These are phyloP conservation scores for Heliangelus exortis DNA, from an alignment of 2,797 vertebrate species.

Conservation along the genomic window DNA sequence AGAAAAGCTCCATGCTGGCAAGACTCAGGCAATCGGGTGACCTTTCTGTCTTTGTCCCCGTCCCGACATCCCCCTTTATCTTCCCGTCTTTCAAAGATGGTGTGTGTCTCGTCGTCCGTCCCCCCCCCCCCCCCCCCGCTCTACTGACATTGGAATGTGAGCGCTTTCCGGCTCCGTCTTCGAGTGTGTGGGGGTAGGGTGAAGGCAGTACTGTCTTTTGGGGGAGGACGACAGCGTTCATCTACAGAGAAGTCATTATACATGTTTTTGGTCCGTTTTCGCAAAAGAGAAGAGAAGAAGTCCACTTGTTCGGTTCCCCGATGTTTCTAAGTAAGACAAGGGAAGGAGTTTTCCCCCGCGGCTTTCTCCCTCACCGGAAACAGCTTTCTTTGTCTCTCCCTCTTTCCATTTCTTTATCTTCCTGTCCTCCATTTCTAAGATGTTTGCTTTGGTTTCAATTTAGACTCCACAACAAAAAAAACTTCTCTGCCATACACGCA, in stretches of 20 bases:
- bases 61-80: constrained; percentile 49
- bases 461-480: constrained; percentile 78
- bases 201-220: not conserved
- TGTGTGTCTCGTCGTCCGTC: too few species aligned
- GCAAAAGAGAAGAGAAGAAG: constrained; percentile 36
- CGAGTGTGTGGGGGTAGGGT: not conserved
- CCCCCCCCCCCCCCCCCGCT: too few species aligned
- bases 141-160: constrained; percentile 71
- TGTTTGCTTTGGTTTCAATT: constrained; percentile 83
- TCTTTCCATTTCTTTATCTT: constrained; percentile 79
- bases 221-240: constrained; percentile 73
- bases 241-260: constrained; percentile 88
- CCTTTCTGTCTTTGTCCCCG: constrained; percentile 63
- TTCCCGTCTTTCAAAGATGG: too few species aligned
- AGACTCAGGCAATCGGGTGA: constrained; percentile 71
- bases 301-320: constrained; percentile 51
- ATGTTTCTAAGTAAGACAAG: constrained; percentile 55
- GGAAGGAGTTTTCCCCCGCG: constrained; percentile 52
- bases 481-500: constrained; percentile 62
- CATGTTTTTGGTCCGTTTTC: constrained; percentile 75
- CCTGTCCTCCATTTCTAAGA: constrained; percentile 90
- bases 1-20: constrained; percentile 59
- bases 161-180: constrained; percentile 57
- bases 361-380: not conserved
- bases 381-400: not conserved